A percentile compares a stretch with the other conserved stretches of the same genome.
phyloP scores from a whole-genome alignment of 2,888 invertebrate genomes.

The Alloplasta piceator region DNA sequence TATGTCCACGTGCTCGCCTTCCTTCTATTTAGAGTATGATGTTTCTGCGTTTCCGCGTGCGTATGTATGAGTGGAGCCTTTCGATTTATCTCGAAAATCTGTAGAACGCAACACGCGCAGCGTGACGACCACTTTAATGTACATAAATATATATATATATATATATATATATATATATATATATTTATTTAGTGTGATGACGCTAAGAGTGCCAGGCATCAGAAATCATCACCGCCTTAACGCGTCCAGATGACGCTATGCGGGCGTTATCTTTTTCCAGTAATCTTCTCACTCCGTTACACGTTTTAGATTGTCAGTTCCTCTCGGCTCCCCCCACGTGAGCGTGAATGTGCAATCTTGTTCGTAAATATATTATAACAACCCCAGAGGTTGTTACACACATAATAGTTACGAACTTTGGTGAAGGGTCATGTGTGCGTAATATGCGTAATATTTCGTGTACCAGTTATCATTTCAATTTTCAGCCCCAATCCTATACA shows the following conservation, averaged over 20 bases:
- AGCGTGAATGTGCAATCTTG: slow-evolving; percentile 49
- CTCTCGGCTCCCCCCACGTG: slow-evolving; percentile 70
- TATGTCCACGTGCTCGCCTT: slow-evolving; percentile 41
- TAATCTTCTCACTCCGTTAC: slow-evolving; percentile 76
- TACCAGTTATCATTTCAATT: slow-evolving; percentile 78
- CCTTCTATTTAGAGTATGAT: slow-evolving; percentile 2
- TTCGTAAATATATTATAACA: background rate
- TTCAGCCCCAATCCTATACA: slow-evolving; percentile 50
- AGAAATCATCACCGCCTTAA: slow-evolving; percentile 67
- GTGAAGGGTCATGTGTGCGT: slow-evolving; percentile 16
- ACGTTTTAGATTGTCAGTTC: slow-evolving; percentile 71
- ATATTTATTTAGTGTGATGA: slow-evolving; percentile 31
- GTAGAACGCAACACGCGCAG: slow-evolving; percentile 55
- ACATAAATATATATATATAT: background rate
- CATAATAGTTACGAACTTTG: background rate
- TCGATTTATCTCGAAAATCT: slow-evolving; percentile 63
- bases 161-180: background rate
- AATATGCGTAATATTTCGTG: slow-evolving; percentile 38
- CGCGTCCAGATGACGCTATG: slow-evolving; percentile 80
- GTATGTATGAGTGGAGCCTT: slow-evolving; percentile 23
- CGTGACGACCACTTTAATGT: slow-evolving; percentile 38
- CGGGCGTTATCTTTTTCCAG: slow-evolving; percentile 79
- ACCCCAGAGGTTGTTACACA: background rate
- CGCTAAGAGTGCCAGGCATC: slow-evolving; percentile 40
- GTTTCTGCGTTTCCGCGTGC: too few species aligned